A percentile compares a stretch with the other conserved stretches of the same genome.
phyloP scores from a whole-genome alignment of 2,888 invertebrate species.

The Apamea epomidion region DNA sequence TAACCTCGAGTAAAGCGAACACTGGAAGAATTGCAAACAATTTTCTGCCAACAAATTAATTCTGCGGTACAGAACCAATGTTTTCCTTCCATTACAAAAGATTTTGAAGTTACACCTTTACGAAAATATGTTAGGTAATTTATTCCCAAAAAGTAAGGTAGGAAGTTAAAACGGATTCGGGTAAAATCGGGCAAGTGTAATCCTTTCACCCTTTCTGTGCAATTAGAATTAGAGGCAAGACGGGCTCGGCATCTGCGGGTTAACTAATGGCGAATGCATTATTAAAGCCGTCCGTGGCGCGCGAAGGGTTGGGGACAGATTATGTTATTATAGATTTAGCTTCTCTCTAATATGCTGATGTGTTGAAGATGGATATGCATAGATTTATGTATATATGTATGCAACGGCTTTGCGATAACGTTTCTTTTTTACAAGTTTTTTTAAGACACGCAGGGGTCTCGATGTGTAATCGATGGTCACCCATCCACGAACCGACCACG shows the following conservation, averaged over 20 bases:
- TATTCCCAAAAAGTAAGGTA: constrained; percentile 74
- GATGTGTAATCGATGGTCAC: not conserved
- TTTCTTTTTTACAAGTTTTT: not conserved
- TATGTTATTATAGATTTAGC: constrained; percentile 84
- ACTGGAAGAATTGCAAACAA: constrained; percentile 29
- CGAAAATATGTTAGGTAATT: constrained; percentile 66
- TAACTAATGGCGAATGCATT: constrained; percentile 90
- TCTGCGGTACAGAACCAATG: constrained; percentile 50
- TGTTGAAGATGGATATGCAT: constrained; percentile 65
- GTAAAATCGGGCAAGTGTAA: constrained; percentile 79
- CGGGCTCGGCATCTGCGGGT: constrained; percentile 85
- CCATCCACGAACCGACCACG: not conserved
- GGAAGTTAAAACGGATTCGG: constrained; percentile 75
- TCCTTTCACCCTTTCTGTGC: constrained; percentile 85
- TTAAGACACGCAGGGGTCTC: not conserved
- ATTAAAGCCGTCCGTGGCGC: constrained; percentile 82
- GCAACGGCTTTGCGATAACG: not conserved
- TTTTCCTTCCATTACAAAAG: constrained; percentile 75
- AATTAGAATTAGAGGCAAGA: constrained; percentile 87
- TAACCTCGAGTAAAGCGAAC: constrained; percentile 56
- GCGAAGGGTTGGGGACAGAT: constrained; percentile 87
- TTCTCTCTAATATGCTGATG: constrained; percentile 73
- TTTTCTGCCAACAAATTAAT: constrained; percentile 26
- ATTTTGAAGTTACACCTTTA: constrained; percentile 57
- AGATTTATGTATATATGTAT: not conserved